Base-by-base conservation (phyloP, 1,140 invertebrate genomes). In the Aphaenogaster ashmeadi region DNA sequence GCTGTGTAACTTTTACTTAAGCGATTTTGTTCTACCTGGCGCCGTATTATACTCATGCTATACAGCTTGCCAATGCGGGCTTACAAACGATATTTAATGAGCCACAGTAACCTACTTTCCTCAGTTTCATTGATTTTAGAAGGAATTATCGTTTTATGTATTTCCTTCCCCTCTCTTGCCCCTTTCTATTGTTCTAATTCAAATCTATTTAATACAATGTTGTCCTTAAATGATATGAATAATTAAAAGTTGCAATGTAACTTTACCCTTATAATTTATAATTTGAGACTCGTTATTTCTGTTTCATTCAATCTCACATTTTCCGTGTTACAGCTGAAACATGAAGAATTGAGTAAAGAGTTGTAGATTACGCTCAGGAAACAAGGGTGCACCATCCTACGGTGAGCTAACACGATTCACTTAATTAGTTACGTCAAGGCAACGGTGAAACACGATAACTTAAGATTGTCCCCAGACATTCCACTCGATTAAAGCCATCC, bases 401-500 rank as follows among this genome's bases (percentile, higher is more conserved):
- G 47, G 44, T 81, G 21, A 84, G 54, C 54, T 60, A 84, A 84
- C 69, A 84, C 69, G 80, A 84, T 75, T 84, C 69, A 52, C 52
- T 75, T 84, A 84, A 84, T 84, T 84, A 84, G 69, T 50, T 75
- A 60, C 69, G 69, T 62, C 54, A 60, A 58, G 69, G 44, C 13
- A 62, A 84, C 67, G 13, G 33, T 27, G 69, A 84, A 74, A 58
- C 41, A 74, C 69, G 80, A 74, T 84, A 84, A 84, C 80, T 84
- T 84, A 75, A 84, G 80, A 74, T 84, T 84, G 80, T 84, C 41
- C 54, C 13, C 41, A 74, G 80, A 84, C 69, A 84, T 84, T 86
- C 74, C 83, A 86, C 74, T 86, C 83, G 83, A 86, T 86, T 86
- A 86, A 79, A 86, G 58, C 75, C 58, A 64, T 79, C 83, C 71